Base-by-base conservation (phyloP, 2,113 vertebrate species). In the Stegostoma tigrinum region DNA sequence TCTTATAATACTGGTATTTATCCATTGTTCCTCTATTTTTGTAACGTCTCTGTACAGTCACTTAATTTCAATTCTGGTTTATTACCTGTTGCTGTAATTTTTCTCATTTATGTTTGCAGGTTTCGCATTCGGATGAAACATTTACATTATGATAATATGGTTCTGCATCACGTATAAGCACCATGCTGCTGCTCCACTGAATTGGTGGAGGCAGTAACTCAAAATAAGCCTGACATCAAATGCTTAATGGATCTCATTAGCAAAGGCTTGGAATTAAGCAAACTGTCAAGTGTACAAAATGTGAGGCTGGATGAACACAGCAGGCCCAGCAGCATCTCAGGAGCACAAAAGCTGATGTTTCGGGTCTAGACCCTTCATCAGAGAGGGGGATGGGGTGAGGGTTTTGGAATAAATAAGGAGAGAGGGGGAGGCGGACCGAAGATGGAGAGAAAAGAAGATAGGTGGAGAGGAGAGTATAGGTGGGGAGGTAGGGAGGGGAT, bases 231-330 rank as follows among this genome's bases (percentile, higher is more conserved):
- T 90, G 34, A 91, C 89, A 66, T 21, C 61, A 91, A 91, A 66
- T 91, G 61, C 19, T 91, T 91, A 91, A 91, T 91, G 89, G 17
- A 91, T 66, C 89, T 91, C 89, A 91, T 91, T 91, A 91, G 66
- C 55, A n/a, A 66, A 91, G 34, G 34, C 55, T 15, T 61, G 66
- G n/a, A 66, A 38, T 66, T 19, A 91, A 91, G 64, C 19, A 66
- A 23, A 21, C 61, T 66, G n/a, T 34, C 89, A 91, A 91, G 55
- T 19, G n/a, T 38, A 83, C 48, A 48, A 48, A 3, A 3, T 48
- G 48, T 48, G 2, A 3, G 2, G 48, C 48, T 48, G 48, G 48
- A 48, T 48, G 2, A 48, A 48, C 48, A 48, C 48, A 48, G 48
- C 48, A 48, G 48, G 48, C 48, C 48, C 2, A 48, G 48, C 48